Conservation (phyloP, 2,113 vertebrate genomes). For the Ifrita kowaldi region DNA sequence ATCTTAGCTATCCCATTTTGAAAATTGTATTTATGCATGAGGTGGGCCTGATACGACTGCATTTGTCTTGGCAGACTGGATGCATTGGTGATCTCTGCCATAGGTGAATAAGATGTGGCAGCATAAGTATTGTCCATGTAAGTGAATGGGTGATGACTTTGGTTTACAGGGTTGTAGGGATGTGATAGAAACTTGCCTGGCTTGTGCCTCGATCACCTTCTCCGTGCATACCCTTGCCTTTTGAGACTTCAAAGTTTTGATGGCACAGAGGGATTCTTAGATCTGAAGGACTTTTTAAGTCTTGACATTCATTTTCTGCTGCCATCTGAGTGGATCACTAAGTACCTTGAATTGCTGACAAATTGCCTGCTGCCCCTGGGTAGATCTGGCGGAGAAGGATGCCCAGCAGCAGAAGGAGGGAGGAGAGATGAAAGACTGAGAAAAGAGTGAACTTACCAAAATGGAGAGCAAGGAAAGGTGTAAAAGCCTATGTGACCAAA, state of each 20-base stretch:
- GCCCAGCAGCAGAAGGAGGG: neutral
- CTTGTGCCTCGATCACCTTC: neutral
- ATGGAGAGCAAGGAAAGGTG: neutral
- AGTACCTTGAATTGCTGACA: neutral
- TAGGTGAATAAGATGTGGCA: neutral
- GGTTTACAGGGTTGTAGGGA: neutral
- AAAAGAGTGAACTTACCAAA: neutral
- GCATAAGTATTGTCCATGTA: neutral
- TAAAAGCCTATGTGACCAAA: neutral
- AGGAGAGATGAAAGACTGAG: neutral
- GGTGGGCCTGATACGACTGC: neutral
- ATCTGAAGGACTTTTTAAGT: neutral
- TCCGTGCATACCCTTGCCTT: accelerated
- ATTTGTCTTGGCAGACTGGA: neutral
- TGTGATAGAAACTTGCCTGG: neutral
- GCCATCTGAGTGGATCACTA: neutral
- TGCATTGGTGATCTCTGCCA: neutral
- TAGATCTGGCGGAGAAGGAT: neutral
- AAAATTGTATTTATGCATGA: neutral
- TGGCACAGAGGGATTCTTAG: neutral
- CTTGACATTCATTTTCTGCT: neutral
- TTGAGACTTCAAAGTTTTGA: neutral
- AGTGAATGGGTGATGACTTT: neutral
- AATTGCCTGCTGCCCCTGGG: neutral
- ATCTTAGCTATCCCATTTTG: neutral